Evolutionary conservation across 1,140 invertebrate species (phyloP), one percentile per base, ranked within the genome.

Genomic region (Agrilus planipennis): DNA sequence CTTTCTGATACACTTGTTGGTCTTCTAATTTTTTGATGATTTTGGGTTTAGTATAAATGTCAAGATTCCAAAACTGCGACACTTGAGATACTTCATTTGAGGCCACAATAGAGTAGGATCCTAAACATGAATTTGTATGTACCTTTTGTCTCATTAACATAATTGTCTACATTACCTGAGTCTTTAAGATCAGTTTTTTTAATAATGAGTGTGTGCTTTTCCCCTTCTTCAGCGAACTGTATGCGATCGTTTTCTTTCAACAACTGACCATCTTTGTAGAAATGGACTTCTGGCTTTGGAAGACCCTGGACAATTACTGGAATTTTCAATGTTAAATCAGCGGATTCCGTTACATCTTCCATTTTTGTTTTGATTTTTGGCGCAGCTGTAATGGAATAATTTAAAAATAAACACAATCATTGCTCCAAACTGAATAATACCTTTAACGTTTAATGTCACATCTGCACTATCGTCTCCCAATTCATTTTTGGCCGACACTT

Each of bases 51-150:
- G 79, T 79, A 49, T 81, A 77, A 11, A 89, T 82, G 6, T 77
- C 73, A 37, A 86, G 70, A 45, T 82, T 78, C 76, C 82, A 89
- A 55, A 85, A 83, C 53, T 88, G 81, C 0, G 86, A 85, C 27
- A 84, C 84, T 62, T 89, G 84, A 58, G 82, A 87, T 23, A 89
- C 68, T 50, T 89, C 81, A 55, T 97, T 98, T 39, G 81, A 81
- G 1, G 91, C 87, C 1, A 91, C 76, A 10, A 94, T 80, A 1
- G 89, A 89, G 57, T 95, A 98, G n/a, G 83, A 85, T 6, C 91
- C 93, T 31, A 69, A 60, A 46, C 11, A 29, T 21, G 15, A 22
- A 5, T 9, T 1, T 14, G 14, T 32, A 22, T 18, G n/a, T 23
- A 25, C 6, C n/a, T 25, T 7, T 7, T 25, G 23, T 6, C n/a